phyloP scores from a whole-genome alignment of 1,140 invertebrate species.

The Drosophila subobscura region DNA sequence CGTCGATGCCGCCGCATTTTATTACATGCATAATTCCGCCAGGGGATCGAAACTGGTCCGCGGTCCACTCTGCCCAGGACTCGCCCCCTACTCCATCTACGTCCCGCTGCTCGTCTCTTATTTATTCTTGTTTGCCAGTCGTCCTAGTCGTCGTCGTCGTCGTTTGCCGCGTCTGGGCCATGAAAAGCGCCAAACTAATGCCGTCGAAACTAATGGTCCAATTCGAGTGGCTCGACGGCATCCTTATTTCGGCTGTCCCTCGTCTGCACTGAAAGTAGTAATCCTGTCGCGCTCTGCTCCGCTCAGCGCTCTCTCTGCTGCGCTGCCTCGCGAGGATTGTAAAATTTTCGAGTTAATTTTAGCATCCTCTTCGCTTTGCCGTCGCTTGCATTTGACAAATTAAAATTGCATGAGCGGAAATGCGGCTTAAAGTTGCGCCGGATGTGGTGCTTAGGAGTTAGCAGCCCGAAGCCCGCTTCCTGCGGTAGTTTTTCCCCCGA shows the following conservation, averaged over 20 bases:
- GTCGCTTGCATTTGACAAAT: conserved; percentile 74
- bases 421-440: conserved; percentile 75
- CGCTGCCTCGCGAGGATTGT: conserved; percentile 65
- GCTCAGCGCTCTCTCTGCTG: conserved; percentile 14
- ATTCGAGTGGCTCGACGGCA: conserved; percentile 77
- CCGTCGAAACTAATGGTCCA: conserved; percentile 83
- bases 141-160: not conserved
- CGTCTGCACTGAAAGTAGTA: conserved; percentile 4
- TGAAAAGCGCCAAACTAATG: conserved; percentile 75
- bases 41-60: conserved; percentile 46
- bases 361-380: conserved; percentile 32
- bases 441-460: conserved; percentile 47
- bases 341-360: conserved; percentile 80
- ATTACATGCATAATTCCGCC: conserved; percentile 79
- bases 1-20: conserved; percentile 66
- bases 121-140: conserved; percentile 51
- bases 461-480: conserved; percentile 32
- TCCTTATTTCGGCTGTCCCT: conserved; percentile 37
- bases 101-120: conserved; percentile 62
- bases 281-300: conserved; percentile 8
- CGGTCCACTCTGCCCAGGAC: conserved; percentile 20
- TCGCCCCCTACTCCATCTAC: conserved; percentile 17
- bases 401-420: conserved; percentile 80
- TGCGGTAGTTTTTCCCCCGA: conserved; percentile 30
- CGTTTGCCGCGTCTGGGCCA: conserved; percentile 60